Evolutionary conservation across 2,113 vertebrate genomes (phyloP).

Genomic region (Gila orcuttii): DNA sequence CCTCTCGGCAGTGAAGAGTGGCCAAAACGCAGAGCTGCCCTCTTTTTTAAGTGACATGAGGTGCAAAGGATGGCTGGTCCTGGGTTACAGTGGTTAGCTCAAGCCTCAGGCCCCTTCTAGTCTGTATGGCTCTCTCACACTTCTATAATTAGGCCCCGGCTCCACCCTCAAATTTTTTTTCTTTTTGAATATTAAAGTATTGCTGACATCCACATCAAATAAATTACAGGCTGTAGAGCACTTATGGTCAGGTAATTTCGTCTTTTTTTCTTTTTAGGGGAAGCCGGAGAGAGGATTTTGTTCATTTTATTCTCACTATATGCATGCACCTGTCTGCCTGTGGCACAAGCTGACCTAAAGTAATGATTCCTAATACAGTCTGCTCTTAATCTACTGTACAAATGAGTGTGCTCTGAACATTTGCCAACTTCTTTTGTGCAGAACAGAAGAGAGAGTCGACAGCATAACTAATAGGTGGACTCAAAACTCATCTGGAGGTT

Average conservation of each 20-base stretch:
- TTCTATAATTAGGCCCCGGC: slow-evolving; percentile 67
- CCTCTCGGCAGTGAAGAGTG: slow-evolving; percentile 5
- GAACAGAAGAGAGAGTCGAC: slow-evolving; percentile 12
- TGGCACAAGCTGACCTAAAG: slow-evolving; percentile 18
- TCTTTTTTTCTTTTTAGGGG: slow-evolving; percentile 33
- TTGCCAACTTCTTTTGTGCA: neutral
- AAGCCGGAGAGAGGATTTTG: neutral
- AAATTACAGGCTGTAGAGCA: slow-evolving; percentile 65
- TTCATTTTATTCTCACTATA: slow-evolving; percentile 39
- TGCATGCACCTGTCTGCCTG: slow-evolving; percentile 52
- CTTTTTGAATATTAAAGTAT: slow-evolving; percentile 67
- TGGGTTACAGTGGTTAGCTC: slow-evolving; percentile 43
- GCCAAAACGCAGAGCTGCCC: slow-evolving; percentile 33
- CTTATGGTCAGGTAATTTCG: slow-evolving; percentile 56
- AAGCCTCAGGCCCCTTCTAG: slow-evolving; percentile 57
- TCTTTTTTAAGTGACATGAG: slow-evolving; percentile 23
- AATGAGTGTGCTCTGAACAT: slow-evolving; percentile 8
- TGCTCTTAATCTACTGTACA: slow-evolving; percentile 28
- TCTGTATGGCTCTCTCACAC: slow-evolving; percentile 66
- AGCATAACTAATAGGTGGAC: slow-evolving; percentile 3
- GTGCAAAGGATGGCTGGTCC: slow-evolving; percentile 32
- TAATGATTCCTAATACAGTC: slow-evolving; percentile 6
- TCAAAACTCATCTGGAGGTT: slow-evolving; percentile 22
- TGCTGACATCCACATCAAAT: slow-evolving; percentile 66
- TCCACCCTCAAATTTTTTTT: slow-evolving; percentile 66